phyloP scores from a whole-genome alignment of 2,888 invertebrate species.

The Hirtodrosophila confusa region DNA sequence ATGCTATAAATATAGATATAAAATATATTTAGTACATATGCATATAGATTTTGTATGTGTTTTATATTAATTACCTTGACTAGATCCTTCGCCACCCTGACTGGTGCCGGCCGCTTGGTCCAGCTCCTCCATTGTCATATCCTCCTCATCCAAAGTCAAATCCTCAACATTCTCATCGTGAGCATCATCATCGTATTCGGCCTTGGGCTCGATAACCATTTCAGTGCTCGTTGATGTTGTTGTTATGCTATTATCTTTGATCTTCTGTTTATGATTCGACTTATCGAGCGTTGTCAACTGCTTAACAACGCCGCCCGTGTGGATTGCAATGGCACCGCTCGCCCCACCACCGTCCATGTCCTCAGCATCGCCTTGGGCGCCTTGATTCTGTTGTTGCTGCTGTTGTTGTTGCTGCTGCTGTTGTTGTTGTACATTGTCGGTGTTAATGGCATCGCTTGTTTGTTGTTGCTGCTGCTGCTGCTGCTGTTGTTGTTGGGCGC shows the following conservation, averaged over 20 bases:
- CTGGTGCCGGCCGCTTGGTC: constrained; percentile 88
- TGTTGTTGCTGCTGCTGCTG: constrained; percentile 62
- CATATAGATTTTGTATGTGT: too few species aligned
- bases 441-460: constrained; percentile 83
- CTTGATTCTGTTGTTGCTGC: constrained; percentile 42
- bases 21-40: not conserved
- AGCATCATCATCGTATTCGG: constrained; percentile 90
- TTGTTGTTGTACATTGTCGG: constrained; percentile 80
- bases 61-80: constrained; percentile 86
- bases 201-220: constrained; percentile 88
- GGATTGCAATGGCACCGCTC: constrained; percentile 53
- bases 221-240: constrained; percentile 52
- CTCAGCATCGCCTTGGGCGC: constrained; percentile 72
- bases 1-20: constrained; percentile 86
- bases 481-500: constrained; percentile 51
- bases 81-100: constrained; percentile 88
- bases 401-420: constrained; percentile 54
- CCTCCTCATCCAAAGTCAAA: constrained; percentile 92
- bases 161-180: constrained; percentile 91
- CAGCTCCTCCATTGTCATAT: constrained; percentile 88
- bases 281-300: constrained; percentile 78
- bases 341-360: constrained; percentile 58
- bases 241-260: constrained; percentile 72
- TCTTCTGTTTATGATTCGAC: constrained; percentile 82
- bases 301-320: constrained; percentile 73